These are phyloP conservation scores for Leptinotarsa juncta DNA, from an alignment of 2,888 invertebrate genomes.

Conservation along the genomic window DNA sequence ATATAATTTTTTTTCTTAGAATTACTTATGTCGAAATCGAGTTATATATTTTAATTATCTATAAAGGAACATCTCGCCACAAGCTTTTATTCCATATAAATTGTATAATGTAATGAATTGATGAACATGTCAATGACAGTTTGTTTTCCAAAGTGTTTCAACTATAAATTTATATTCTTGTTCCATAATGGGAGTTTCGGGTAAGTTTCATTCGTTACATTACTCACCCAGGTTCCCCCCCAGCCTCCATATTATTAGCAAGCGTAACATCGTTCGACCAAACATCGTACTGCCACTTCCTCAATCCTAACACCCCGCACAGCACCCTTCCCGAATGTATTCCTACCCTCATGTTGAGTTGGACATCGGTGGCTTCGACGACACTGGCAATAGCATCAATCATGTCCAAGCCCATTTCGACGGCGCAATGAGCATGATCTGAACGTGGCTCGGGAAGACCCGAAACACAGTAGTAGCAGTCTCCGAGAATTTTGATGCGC, in stretches of 20 bases:
- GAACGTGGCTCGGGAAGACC: slow-evolving; percentile 91
- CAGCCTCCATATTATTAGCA: slow-evolving; percentile 91
- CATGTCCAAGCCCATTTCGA: slow-evolving; percentile 89
- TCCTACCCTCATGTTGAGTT: slow-evolving; percentile 92
- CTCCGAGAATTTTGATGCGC: slow-evolving; percentile 87
- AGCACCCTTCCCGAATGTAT: slow-evolving; percentile 91
- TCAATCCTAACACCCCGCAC: slow-evolving; percentile 88
- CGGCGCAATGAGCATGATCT: slow-evolving; percentile 93
- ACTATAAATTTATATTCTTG: too few species aligned
- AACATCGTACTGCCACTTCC: slow-evolving; percentile 95
- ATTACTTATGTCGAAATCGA: too few species aligned
- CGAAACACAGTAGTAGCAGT: slow-evolving; percentile 94
- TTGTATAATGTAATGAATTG: too few species aligned
- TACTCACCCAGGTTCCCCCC: slow-evolving; percentile 87
- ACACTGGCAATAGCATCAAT: slow-evolving; percentile 88
- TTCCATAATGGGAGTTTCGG: too few species aligned
- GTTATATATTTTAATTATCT: too few species aligned
- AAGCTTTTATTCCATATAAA: too few species aligned
- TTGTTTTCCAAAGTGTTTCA: too few species aligned
- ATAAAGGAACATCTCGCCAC: too few species aligned
- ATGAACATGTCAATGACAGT: too few species aligned
- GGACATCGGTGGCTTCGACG: slow-evolving; percentile 92
- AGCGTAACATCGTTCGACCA: slow-evolving; percentile 94
- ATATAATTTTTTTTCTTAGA: too few species aligned
- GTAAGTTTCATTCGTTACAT: neutral